Percentiles rank a stretch among this genome's conserved stretches.
These are phyloP conservation scores for Caenorhabditis angaria DNA, from an alignment of 2,888 invertebrate genomes.

Conservation along the genomic window DNA sequence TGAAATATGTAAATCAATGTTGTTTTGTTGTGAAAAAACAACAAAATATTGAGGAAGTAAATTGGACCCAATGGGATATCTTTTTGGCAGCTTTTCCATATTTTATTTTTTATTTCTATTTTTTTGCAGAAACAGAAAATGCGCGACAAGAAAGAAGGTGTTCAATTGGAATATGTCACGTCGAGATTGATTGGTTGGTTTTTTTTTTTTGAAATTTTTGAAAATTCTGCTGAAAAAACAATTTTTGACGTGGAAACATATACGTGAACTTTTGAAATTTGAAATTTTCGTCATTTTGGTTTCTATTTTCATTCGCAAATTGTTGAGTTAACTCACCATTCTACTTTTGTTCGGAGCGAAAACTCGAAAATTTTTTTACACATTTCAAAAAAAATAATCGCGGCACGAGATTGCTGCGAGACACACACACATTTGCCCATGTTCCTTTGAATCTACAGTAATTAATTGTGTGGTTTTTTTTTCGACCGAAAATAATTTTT, in stretches of 20 bases:
- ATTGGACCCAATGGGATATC: conserved; percentile 1
- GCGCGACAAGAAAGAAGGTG: conserved; percentile 41
- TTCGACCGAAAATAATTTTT: conserved; percentile 1
- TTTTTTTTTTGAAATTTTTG: too few relatives aligned
- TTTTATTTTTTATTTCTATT: background rate
- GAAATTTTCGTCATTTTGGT: too few relatives aligned
- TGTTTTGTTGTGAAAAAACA: conserved; percentile 3
- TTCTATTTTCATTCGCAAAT: too few relatives aligned
- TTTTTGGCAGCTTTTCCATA: background rate
- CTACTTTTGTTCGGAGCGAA: too few relatives aligned
- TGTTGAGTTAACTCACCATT: too few relatives aligned
- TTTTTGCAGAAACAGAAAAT: conserved; percentile 44
- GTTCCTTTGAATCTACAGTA: too few relatives aligned
- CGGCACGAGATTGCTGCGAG: too few relatives aligned
- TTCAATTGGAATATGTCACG: conserved; percentile 47
- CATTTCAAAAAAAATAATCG: background rate
- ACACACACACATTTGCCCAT: too few relatives aligned
- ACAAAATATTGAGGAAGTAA: background rate
- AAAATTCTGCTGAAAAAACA: too few relatives aligned
- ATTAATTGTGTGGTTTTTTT: background rate
- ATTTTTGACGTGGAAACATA: too few relatives aligned
- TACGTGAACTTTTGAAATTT: too few relatives aligned
- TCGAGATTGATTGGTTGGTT: conserved; percentile 40
- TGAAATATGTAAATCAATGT: background rate
- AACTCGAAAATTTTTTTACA: background rate